These are phyloP conservation scores for Escarpia spicata DNA, from an alignment of 2,888 invertebrate species.

Conservation along the genomic window DNA sequence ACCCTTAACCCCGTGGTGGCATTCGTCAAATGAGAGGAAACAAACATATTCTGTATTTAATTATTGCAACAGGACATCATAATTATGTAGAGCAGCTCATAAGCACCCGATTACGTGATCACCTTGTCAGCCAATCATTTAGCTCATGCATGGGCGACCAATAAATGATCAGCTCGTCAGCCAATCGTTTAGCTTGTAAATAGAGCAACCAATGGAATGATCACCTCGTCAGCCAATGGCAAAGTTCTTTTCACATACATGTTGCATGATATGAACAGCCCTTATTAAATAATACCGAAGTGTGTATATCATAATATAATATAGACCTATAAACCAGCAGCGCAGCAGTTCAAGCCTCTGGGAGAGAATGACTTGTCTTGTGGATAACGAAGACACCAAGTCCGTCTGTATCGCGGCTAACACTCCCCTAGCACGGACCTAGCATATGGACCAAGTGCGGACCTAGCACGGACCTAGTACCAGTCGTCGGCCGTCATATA, in stretches of 20 bases:
- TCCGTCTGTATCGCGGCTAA: not conserved
- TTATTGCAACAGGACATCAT: not conserved
- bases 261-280: not conserved
- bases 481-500: constrained; percentile 47
- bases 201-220: not conserved
- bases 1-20: not conserved
- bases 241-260: not conserved
- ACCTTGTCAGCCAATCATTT: not conserved
- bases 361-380: not conserved
- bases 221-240: not conserved
- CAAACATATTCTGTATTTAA: not conserved
- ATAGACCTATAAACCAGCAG: not conserved
- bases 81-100: too few relatives aligned
- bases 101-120: too few relatives aligned
- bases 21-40: not conserved
- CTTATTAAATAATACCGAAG: not conserved
- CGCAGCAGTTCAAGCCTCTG: not conserved
- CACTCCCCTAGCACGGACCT: too few relatives aligned
- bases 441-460: not conserved
- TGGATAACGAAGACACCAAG: not conserved
- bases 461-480: constrained; percentile 31
- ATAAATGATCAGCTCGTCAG: not conserved
- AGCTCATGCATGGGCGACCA: not conserved
- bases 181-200: not conserved
- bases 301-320: not conserved